Conservation (phyloP, 2,888 invertebrate species). For the Nesidiocoris tenuis region DNA sequence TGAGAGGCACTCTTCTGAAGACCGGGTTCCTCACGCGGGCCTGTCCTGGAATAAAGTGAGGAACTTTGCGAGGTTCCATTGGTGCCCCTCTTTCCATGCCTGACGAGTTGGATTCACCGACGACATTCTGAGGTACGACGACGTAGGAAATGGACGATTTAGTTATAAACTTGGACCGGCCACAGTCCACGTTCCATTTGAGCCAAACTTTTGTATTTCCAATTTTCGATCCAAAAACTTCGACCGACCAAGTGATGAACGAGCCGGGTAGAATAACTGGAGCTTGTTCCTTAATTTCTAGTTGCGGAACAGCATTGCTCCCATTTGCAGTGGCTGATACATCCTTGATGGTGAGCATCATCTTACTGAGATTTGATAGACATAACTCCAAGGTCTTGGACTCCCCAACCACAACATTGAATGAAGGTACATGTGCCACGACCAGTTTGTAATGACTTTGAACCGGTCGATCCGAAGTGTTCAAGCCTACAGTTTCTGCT, state of each 20-base stretch:
- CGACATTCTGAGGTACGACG: not conserved
- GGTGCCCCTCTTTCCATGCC: not conserved
- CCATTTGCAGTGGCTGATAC: not conserved
- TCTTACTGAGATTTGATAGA: conserved; percentile 18
- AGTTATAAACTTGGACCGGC: not conserved
- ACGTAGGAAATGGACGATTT: not conserved
- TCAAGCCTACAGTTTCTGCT: not conserved
- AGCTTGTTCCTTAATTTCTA: not conserved
- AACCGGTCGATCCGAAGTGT: not conserved
- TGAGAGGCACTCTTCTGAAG: conserved; percentile 13
- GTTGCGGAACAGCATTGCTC: not conserved
- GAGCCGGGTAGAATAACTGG: not conserved
- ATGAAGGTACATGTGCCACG: conserved; percentile 9
- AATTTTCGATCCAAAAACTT: not conserved
- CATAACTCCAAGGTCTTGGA: conserved; percentile 25
- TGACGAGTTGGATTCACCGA: not conserved
- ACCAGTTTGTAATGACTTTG: not conserved
- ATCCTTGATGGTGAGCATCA: not conserved
- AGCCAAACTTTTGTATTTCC: not conserved
- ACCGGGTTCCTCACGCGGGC: not conserved
- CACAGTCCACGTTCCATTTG: not conserved
- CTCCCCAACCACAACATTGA: conserved; percentile 12
- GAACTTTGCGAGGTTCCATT: not conserved
- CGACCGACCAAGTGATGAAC: conserved; percentile 13
- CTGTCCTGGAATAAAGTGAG: conserved; percentile 12